Evolutionary conservation across 2,113 vertebrate genomes (phyloP), one percentile per base, ranked within the genome.

Genomic region (Chiloscyllium plagiosum): DNA sequence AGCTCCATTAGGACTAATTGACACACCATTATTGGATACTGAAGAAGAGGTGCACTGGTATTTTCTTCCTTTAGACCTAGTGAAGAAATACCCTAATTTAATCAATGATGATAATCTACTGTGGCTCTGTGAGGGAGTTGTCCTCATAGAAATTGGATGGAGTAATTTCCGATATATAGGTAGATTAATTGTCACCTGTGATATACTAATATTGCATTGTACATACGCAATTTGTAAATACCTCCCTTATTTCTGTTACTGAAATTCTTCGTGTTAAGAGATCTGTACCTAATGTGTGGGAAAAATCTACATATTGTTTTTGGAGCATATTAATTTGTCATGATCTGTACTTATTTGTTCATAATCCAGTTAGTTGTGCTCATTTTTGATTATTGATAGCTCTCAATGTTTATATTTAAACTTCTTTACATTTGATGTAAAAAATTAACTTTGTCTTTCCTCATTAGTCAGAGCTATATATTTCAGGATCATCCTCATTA

Each of bases 81-180:
- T 97, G 83, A 96, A 96, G 86, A 97, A 97, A 96, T 96, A 98
- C 69, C 97, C 98, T 4, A 96, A 96, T 50, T 96, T 98, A 72
- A 97, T 98, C 90, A 98, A 96, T 2, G 97, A 97, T 0, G 97
- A 97, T 95, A 97, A 97, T 95, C 96, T 98, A 96, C 96, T 98
- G 87, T 98, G 98, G 98, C 96, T 98, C 52, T 97, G 97, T 76
- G 97, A 97, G 92, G 97, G 96, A 0, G 96, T 97, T 83, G 97
- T 96, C 87, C 96, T 98, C 52, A 97, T 97, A 0, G 96, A 98
- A 83, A 97, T 97, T 65, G 96, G 97, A 19, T 96, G 97, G 96
- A 97, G 96, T 56, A 97, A 97, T 42, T 98, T 98, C 96, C 96
- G 97, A 94, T 98, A 98, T 96, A 97, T 97, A 96, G 98, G 98